Conservation (phyloP, 2,888 invertebrate species). For the Nebria salina region DNA sequence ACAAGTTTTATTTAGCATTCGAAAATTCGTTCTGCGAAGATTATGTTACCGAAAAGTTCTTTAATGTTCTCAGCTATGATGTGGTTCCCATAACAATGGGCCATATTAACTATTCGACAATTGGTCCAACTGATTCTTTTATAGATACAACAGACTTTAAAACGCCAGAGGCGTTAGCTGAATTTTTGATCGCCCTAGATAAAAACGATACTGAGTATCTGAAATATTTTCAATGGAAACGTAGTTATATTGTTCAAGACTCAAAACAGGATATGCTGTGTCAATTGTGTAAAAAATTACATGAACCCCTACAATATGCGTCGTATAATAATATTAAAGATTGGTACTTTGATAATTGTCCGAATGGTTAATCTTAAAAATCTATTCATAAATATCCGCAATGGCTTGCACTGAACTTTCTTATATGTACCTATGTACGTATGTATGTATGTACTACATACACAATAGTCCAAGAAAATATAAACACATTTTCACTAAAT, state of each 20-base stretch:
- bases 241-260: slow-evolving; percentile 34
- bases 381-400: too few species aligned
- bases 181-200: slow-evolving; percentile 46
- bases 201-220: slow-evolving; percentile 44
- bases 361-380: too few species aligned
- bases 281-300: slow-evolving; percentile 48
- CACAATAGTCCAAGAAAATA: too few species aligned
- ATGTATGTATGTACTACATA: too few species aligned
- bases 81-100: slow-evolving; percentile 50
- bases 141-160: slow-evolving; percentile 48
- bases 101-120: slow-evolving; percentile 41
- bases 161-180: slow-evolving; percentile 43
- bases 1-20: slow-evolving; percentile 50
- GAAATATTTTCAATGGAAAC: slow-evolving; percentile 50
- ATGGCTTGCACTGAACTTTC: too few species aligned
- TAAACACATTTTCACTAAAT: too few species aligned
- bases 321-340: slow-evolving; percentile 50
- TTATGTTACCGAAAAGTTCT: slow-evolving; percentile 50
- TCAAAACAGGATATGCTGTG: neutral
- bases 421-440: too few species aligned
- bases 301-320: slow-evolving; percentile 48
- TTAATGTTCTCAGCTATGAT: slow-evolving; percentile 40
- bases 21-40: slow-evolving; percentile 50
- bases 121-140: slow-evolving; percentile 49
- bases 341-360: slow-evolving; percentile 51